Evolutionary conservation across 2,797 vertebrate species (phyloP), one percentile per base, ranked within the genome.

Genomic region (Phalloptychus januarius): DNA sequence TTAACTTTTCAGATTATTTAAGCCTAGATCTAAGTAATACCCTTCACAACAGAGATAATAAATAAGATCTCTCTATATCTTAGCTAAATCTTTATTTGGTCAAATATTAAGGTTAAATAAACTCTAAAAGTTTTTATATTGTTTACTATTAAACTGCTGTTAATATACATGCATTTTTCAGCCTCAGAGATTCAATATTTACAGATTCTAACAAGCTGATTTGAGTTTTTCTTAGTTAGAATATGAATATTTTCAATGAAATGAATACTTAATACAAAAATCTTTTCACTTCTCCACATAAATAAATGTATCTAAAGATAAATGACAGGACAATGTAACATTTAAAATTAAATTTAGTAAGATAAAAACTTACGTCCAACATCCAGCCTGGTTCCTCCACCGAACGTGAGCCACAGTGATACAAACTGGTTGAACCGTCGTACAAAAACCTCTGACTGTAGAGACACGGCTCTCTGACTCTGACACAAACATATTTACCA

Each of bases 401-500:
- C 48, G 16, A 73, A 73, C 1, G 71, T 73, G 4, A 0, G 40
- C 71, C 71, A 73, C 71, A 58, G 54, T 31, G 54, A 58, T 58
- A 31, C 54, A 52, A 52, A 52, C 50, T 52, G 23, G 16, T 25
- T 36, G 46, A 72, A n/a, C 7, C 71, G 70, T 46, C 70, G 46
- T 76, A 76, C 74, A 76, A 67, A 76, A 76, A 67, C 74, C 45
- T 76, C 44, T 76, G 44, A 67, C 74, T 76, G 74, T 38, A 67
- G 28, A 75, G 74, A 76, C 44, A 48, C 58, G 31, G 20, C 54
- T 48, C 78, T 74, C 18, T 56, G 72, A 56, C 61, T 76, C 20
- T 76, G 52, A 56, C 52, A 56, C 25, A 56, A 56, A 61, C 56
- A 61, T 12, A 20, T 50, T 50, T 18, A 50, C 16, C 15, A 50